Evolutionary conservation across 1,140 invertebrate species (phyloP).

Genomic region (Bombus waltoni): DNA sequence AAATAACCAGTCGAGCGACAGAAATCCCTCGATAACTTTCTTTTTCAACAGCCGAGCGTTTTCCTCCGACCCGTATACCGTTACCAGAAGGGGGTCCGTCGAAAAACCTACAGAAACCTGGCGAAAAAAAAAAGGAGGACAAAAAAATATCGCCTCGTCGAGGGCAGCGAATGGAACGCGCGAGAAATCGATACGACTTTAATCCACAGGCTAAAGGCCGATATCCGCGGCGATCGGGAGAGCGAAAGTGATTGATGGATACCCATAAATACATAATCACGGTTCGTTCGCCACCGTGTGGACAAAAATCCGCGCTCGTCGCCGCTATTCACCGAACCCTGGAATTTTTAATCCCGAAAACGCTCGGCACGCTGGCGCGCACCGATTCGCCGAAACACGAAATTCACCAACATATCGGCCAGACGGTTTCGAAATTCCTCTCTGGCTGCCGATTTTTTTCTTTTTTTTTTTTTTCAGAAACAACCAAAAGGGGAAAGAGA

Average conservation of each 20-base stretch:
- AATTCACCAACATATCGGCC: not conserved
- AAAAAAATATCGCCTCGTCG: constrained; percentile 43
- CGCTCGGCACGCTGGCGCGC: not conserved
- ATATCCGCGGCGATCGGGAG: constrained; percentile 66
- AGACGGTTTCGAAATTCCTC: not conserved
- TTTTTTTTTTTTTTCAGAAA: not conserved
- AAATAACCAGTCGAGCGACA: constrained; percentile 2
- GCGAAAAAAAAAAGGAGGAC: not conserved
- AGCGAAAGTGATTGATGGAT: constrained; percentile 70
- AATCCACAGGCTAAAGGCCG: constrained; percentile 66
- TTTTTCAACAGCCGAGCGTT: not conserved
- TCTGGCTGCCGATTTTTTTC: not conserved
- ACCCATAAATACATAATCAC: constrained; percentile 70
- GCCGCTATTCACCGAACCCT: constrained; percentile 21
- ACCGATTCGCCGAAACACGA: not conserved
- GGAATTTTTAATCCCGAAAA: constrained; percentile 62
- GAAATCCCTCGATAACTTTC: constrained; percentile 13
- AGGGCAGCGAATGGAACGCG: constrained; percentile 45
- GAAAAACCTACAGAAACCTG: constrained; percentile 17
- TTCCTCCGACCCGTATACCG: not conserved
- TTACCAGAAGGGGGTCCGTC: not conserved
- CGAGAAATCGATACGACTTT: constrained; percentile 69
- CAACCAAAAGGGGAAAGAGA: not conserved
- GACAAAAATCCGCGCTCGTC: constrained; percentile 58
- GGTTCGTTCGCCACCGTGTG: constrained; percentile 52